Conservation (phyloP, 2,797 vertebrate species). For the Cichlasoma orientale region DNA sequence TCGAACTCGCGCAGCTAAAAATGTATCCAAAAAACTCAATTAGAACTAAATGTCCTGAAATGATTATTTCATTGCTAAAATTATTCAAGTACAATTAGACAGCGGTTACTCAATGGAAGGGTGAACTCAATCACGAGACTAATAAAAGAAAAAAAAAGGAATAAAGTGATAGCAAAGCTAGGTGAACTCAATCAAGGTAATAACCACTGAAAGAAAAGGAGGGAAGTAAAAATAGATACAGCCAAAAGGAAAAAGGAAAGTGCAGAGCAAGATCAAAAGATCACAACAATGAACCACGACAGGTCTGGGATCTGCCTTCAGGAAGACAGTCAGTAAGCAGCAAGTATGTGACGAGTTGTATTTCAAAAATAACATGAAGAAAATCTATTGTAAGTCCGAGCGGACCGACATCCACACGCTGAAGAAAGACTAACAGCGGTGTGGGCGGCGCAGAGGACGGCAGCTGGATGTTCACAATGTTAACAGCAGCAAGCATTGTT, state of each 20-base stretch:
- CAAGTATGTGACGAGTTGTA: neutral
- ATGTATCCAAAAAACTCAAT: neutral
- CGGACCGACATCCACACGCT: neutral
- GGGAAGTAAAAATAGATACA: neutral
- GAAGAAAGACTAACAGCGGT: neutral
- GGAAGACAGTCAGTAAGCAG: neutral
- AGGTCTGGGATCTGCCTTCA: neutral
- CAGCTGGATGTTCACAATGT: neutral
- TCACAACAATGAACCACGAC: neutral
- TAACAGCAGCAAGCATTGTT: neutral
- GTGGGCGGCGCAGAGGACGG: neutral
- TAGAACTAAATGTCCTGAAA: too few species aligned
- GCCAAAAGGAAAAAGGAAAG: neutral
- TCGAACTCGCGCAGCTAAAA: too few species aligned
- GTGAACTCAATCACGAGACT: too few species aligned
- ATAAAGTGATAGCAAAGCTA: neutral
- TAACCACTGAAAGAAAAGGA: neutral
- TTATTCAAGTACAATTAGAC: too few species aligned
- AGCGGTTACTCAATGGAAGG: too few species aligned
- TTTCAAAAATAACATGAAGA: neutral
- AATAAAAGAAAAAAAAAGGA: neutral
- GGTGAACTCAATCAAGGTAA: neutral
- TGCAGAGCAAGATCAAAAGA: rapidly evolving
- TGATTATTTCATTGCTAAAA: too few species aligned
- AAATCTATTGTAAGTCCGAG: neutral